Percentiles rank a stretch among this genome's conserved stretches.
phyloP scores from a whole-genome alignment of 2,113 vertebrate genomes.

The Ovis canadensis region DNA sequence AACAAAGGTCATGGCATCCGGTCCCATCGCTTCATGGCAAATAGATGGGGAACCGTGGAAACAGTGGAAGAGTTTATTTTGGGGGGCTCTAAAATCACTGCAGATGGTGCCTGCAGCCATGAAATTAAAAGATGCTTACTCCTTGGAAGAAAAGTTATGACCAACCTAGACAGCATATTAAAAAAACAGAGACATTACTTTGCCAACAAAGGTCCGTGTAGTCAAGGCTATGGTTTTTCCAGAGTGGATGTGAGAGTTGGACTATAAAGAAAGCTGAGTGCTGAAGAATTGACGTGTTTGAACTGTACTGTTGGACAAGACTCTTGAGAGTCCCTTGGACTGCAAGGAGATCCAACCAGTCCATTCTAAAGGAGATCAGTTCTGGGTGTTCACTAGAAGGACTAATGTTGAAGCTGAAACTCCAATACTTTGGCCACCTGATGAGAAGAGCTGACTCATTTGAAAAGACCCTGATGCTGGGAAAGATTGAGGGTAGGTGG shows the following conservation, averaged over 20 bases:
- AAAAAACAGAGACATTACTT: background rate
- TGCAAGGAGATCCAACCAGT: background rate
- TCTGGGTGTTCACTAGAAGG: background rate
- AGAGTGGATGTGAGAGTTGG: background rate
- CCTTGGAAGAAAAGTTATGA: background rate
- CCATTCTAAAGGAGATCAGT: background rate
- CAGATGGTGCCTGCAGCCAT: background rate
- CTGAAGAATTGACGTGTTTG: background rate
- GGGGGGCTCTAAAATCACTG: background rate
- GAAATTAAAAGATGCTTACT: background rate
- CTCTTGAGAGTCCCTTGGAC: background rate
- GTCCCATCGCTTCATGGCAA: background rate
- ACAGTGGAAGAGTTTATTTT: background rate
- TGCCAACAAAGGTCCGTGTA: rapidly evolving
- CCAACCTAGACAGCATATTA: background rate
- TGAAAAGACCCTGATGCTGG: background rate
- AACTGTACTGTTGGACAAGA: background rate
- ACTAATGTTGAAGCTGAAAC: background rate
- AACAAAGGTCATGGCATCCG: background rate
- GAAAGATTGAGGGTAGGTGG: background rate
- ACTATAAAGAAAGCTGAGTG: background rate
- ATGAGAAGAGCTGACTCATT: rapidly evolving
- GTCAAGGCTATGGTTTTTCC: background rate
- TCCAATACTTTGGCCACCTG: background rate
- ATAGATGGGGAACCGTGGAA: background rate